Conservation (phyloP, 2,797 vertebrate genomes). For the Pseudochirops corinnae region DNA sequence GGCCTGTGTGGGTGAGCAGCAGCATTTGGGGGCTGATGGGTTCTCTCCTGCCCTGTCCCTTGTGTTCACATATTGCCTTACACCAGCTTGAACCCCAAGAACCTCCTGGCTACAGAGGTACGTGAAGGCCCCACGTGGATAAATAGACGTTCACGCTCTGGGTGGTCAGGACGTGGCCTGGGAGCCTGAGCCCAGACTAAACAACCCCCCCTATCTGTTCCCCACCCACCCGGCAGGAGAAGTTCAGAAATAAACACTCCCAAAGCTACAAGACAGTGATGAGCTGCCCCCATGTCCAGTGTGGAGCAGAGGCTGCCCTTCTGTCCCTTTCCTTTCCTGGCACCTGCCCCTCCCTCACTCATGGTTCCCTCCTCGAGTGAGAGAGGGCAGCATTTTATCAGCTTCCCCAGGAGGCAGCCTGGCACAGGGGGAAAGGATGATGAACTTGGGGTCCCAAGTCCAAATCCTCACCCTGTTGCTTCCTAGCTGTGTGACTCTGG, state of each 20-base stretch:
- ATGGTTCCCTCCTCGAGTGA: neutral
- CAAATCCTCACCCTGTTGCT: neutral
- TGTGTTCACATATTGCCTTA: too few relatives aligned
- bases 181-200: conserved; percentile 59
- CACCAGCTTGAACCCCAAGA: neutral
- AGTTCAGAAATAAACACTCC: conserved; percentile 62
- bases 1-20: too few relatives aligned
- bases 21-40: neutral
- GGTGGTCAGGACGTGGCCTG: neutral
- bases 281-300: neutral
- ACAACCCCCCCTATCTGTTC: neutral
- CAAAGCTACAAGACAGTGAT: neutral
- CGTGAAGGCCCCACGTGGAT: neutral
- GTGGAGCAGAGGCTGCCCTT: neutral
- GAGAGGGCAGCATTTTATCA: neutral
- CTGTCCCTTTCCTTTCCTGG: neutral
- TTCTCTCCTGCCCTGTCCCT: neutral
- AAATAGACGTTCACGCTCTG: neutral
- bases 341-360: neutral
- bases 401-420: neutral
- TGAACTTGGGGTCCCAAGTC: neutral
- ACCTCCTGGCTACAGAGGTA: neutral
- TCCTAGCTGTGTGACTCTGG: neutral
- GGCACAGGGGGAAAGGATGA: neutral
- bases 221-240: conserved; percentile 30